phyloP scores from a whole-genome alignment of 2,113 vertebrate species.

The Oncorhynchus kisutch region DNA sequence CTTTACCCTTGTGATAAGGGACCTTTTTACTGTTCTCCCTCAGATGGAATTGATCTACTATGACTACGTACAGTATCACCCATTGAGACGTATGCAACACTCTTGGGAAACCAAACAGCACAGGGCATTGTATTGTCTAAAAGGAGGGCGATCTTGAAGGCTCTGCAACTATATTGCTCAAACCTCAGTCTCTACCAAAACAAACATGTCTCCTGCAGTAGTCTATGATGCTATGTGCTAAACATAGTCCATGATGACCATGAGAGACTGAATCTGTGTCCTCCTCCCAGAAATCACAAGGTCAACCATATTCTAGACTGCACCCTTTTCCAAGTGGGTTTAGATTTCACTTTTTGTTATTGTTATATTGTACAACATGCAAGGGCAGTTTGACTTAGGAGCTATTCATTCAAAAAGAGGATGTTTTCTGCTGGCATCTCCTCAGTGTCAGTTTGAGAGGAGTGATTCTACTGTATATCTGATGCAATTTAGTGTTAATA shows the following conservation, averaged over 20 bases:
- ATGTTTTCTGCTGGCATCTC: neutral
- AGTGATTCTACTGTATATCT: neutral
- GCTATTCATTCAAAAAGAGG: neutral
- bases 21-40: neutral
- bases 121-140: neutral
- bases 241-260: neutral
- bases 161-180: slow-evolving; percentile 1
- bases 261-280: neutral
- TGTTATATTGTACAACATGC: no score
- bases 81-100: neutral
- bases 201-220: slow-evolving; percentile 35
- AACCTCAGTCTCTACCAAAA: slow-evolving; percentile 40
- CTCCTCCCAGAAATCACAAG: neutral
- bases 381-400: no score
- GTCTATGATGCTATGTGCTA: slow-evolving; percentile 14
- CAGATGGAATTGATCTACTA: neutral
- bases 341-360: no score
- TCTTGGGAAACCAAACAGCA: neutral
- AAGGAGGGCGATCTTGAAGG: neutral
- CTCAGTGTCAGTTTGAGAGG: neutral
- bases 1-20: neutral
- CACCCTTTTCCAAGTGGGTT: no score
- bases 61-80: neutral
- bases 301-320: no score
- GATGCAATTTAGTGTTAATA: slow-evolving; percentile 22